Base-by-base conservation (phyloP, 2,113 vertebrate species). In the human region DNA sequence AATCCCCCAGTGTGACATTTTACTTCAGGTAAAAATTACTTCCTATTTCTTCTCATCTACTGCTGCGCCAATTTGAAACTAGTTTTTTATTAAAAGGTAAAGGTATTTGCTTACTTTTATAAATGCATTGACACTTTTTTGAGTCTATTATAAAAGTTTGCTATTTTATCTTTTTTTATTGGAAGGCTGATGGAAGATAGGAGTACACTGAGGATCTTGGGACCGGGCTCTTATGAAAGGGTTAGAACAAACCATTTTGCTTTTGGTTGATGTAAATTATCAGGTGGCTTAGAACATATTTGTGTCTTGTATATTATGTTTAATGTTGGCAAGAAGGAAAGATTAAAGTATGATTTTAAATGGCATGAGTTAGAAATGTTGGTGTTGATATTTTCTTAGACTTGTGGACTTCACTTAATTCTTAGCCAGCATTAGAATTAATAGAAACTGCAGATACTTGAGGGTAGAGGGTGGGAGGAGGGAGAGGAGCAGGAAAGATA, bases 41-140 rank as follows among this genome's bases (percentile, higher is more conserved):
- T 87, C 25, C n/a, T 43, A 2, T 81, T 73, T 92, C 32, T 75
- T 86, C n/a, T 92, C 18, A 45, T 22, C n/a, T 4, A 80, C 13
- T 55, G 11, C 9, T 70, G 25, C 85, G 72, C 86, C 78, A 50
- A 40, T 90, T 79, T 83, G 66, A 57, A 88, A 57, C 66, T 78
- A 4, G 0, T 43, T 93, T 92, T 79, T 59, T 68, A 89, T 83
- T 89, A n/a, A 94, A 92, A 70, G 1, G 17, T 78, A 94, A 82
- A 81, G n/a, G 13, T 6, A 61, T 94, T 12, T 87, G 30, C 79
- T 86, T 78, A 52, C 25, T 14, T 83, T 40, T 68, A 20, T 85
- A 92, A 61, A 93, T 72, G 90, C 64, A 92, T 93, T 93, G 68
- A 82, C 8, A 40, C 3, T 45, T 94, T 93, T 86, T 86, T 20